phyloP scores from a whole-genome alignment of 2,113 vertebrate genomes.

The Thalassoma bifasciatum region DNA sequence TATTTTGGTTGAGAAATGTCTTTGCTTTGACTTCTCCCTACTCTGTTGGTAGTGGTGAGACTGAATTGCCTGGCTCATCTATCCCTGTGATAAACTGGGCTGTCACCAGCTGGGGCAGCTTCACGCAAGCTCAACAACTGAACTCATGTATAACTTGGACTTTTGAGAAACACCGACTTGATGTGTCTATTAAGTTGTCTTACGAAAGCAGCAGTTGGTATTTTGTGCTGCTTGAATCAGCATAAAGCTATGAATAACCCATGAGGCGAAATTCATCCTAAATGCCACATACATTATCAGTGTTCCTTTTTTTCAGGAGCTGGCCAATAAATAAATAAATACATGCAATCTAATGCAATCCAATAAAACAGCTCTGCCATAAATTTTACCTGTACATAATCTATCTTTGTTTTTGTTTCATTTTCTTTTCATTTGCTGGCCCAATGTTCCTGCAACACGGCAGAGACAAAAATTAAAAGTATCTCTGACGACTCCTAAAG shows the following conservation, averaged over 20 bases:
- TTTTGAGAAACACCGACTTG: slow-evolving; percentile 59
- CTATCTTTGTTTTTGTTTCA: no score
- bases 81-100: slow-evolving; percentile 69
- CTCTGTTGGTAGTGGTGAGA: slow-evolving; percentile 45
- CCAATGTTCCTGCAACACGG: no score
- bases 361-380: slow-evolving; percentile 2
- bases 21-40: slow-evolving; percentile 30
- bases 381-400: background rate
- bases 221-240: slow-evolving; percentile 28
- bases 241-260: slow-evolving; percentile 18
- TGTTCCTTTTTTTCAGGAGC: background rate
- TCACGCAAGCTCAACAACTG: slow-evolving; percentile 53
- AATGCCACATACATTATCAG: background rate
- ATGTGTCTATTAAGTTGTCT: slow-evolving; percentile 58
- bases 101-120: slow-evolving; percentile 53
- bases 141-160: slow-evolving; percentile 58
- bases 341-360: background rate
- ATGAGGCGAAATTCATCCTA: background rate
- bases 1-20: slow-evolving; percentile 29
- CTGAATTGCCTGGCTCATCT: slow-evolving; percentile 57
- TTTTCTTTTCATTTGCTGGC: no score
- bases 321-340: background rate
- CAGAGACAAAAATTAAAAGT: no score
- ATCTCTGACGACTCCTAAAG: no score
- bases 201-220: background rate